Conservation (phyloP, 2,888 invertebrate genomes). For the Dynastes grantii region DNA sequence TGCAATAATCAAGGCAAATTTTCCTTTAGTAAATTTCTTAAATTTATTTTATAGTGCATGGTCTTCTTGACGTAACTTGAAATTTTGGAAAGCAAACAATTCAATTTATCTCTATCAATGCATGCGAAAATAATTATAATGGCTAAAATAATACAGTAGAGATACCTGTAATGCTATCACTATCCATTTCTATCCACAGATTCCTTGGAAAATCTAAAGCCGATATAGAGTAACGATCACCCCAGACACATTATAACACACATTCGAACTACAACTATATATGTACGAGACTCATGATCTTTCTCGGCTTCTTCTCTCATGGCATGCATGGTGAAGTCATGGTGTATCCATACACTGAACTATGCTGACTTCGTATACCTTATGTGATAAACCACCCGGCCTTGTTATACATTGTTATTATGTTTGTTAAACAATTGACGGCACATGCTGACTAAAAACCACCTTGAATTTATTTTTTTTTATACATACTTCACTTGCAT, state of each 20-base stretch:
- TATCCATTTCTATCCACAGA: background rate
- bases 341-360: constrained; percentile 1
- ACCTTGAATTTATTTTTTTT: constrained; percentile 52
- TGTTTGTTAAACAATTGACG: constrained; percentile 56
- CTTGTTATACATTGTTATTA: constrained; percentile 55
- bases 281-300: constrained; percentile 7
- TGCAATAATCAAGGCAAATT: no score
- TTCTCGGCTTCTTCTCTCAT: constrained; percentile 27
- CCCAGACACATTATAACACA: constrained; percentile 24
- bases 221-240: background rate
- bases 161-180: constrained; percentile 6
- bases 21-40: no score
- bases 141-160: background rate
- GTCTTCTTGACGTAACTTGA: background rate
- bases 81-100: background rate
- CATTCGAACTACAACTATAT: background rate
- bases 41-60: no score
- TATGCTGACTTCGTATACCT: constrained; percentile 53
- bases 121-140: no score
- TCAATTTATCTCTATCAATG: no score
- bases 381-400: constrained; percentile 49
- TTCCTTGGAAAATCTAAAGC: background rate
- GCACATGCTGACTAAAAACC: constrained; percentile 56
- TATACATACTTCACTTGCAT: constrained; percentile 13
- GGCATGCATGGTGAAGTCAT: constrained; percentile 39